A percentile compares a stretch with the other conserved stretches of the same genome.
These are phyloP conservation scores for Maniola jurtina DNA, from an alignment of 1,140 invertebrate species.

Conservation along the genomic window DNA sequence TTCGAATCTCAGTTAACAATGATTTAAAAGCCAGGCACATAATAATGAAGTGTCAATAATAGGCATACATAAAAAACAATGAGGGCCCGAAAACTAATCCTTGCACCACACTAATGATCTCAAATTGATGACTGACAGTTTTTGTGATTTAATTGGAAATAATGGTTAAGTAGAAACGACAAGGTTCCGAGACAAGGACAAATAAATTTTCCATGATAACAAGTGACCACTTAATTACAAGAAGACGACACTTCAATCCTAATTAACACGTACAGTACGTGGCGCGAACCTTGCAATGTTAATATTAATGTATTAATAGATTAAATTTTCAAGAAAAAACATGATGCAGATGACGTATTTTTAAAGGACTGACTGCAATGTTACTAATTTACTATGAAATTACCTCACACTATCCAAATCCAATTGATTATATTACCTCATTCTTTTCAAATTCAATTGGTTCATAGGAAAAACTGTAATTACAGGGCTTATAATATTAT, in stretches of 20 bases:
- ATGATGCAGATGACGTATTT: not conserved
- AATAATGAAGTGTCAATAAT: not conserved
- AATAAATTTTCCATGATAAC: not conserved
- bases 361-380: not conserved
- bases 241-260: not conserved
- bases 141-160: slow-evolving; percentile 1
- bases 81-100: not conserved
- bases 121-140: not conserved
- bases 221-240: slow-evolving; percentile 3
- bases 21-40: no score
- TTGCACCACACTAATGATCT: not conserved
- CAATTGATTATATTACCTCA: not conserved
- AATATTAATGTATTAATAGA: not conserved
- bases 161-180: not conserved
- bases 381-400: not conserved
- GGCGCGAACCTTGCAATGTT: not conserved
- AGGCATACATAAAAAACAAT: not conserved
- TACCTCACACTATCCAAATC: not conserved
- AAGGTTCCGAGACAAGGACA: not conserved
- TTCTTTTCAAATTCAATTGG: no score
- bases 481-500: no score
- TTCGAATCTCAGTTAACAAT: no score
- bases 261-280: not conserved
- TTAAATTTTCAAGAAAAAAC: not conserved
- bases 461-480: no score